Evolutionary conservation across 2,113 vertebrate species (phyloP), one percentile per base, ranked within the genome.

Genomic region (Mormoops blainvillei): DNA sequence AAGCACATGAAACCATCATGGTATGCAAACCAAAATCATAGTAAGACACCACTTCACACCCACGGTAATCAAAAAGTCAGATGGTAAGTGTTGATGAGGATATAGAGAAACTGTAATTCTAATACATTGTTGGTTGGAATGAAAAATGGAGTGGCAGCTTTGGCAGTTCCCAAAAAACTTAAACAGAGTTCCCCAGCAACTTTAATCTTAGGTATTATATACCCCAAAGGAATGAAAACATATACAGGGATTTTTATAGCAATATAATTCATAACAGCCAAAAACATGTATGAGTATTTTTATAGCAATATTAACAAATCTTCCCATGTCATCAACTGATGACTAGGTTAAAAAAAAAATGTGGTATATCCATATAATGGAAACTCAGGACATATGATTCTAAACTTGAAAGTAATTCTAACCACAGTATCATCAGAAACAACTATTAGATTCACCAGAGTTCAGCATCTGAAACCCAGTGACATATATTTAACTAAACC

Each of bases 361-460:
- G 14, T 48, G 38, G 16, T 81, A 76, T 36, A 87, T 41, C 48
- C 61, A 71, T n/a, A 63, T 38, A 87, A 93, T 7, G 3, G 28
- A 90, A 52, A 71, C 52, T 90, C 58, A 88, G 20, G 48, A 26
- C 70, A 76, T 16, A 4, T 83, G 48, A 80, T 48, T 89, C 56
- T n/a, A 70, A 28, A 85, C 85, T 81, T 83, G 80, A 68, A 74
- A 96, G 50, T 73, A 94, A 94, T 80, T 78, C 56, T 31, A 81
- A 85, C 24, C 45, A 56, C n/a, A 12, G 4, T 36, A 91, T 52
- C 61, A 56, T 91, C 45, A 58, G 10, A 70, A 61, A 92, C 41
- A 58, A 93, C 48, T 33, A 61, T 28, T 63, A 88, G 43, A 20
- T 65, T 78, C 33, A 87, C 22, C 68, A 82, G 5, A 70, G 24